These are phyloP conservation scores for Calliphora vicina DNA, from an alignment of 1,140 invertebrate genomes.

Conservation along the genomic window DNA sequence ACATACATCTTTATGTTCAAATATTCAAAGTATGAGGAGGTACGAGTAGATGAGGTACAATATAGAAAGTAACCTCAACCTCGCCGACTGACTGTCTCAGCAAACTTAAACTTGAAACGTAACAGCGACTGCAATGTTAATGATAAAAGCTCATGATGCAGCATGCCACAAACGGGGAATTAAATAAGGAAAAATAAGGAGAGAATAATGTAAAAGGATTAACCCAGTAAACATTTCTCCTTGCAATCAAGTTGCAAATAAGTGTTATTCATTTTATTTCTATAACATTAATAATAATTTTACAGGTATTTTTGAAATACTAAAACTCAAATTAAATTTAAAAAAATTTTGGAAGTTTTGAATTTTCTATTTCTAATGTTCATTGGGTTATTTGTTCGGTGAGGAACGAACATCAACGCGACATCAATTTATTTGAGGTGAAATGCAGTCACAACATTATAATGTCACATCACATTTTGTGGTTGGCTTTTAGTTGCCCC, in stretches of 20 bases:
- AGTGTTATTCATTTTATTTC: no score
- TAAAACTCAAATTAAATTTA: no score
- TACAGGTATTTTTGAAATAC: no score
- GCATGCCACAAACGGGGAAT: neutral
- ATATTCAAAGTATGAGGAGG: neutral
- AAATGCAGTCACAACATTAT: slow-evolving; percentile 10
- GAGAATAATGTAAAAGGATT: neutral
- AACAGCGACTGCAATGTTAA: neutral
- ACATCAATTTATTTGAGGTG: slow-evolving; percentile 12
- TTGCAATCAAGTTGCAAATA: no score
- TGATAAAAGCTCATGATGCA: neutral
- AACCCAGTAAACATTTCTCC: no score
- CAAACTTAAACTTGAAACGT: neutral
- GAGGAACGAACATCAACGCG: neutral
- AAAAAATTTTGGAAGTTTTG: no score
- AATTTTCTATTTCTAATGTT: no score
- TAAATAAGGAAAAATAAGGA: neutral
- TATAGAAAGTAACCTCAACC: neutral
- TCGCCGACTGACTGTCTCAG: neutral
- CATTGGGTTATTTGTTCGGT: no score
- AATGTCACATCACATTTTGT: neutral
- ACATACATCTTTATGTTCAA: neutral
- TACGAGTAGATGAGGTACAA: no score
- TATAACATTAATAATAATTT: no score
- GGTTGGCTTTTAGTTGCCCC: neutral